Evolutionary conservation across 2,797 vertebrate species (phyloP), one percentile per base, ranked within the genome.

Genomic region (Masticophis lateralis): DNA sequence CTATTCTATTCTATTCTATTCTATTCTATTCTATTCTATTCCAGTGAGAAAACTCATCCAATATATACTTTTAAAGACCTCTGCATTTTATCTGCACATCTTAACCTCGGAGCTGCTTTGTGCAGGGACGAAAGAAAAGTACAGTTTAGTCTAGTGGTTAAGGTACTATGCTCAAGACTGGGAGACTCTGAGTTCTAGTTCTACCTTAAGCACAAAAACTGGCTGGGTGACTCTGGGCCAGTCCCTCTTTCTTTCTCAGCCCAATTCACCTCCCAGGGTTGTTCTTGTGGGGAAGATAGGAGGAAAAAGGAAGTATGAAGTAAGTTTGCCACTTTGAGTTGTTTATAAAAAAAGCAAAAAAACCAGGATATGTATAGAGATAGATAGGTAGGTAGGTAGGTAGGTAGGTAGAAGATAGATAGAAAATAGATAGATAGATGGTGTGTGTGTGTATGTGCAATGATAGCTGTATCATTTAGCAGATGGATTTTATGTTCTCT

Each of bases 61-160:
- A 63, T 63, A 43, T 63, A 94, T 27, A 28, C 87, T 16, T 92
- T 96, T 93, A 89, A 91, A 93, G 92, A 92, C 18, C 93, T 60
- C 89, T 96, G 90, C 92, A 86, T 95, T 87, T 74, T 94, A 88
- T 90, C 95, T 94, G 96, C 94, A 95, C 94, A 88, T 94, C 94
- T 91, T 57, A 95, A 94, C 28, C 91, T 91, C 22, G 10, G 92
- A 79, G 7, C 32, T 92, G 86, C 95, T 95, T 83, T 8, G 51
- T 93, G 9, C n/a, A 91, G 66, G 93, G 94, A 7, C 25, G 18
- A 91, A 2, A 88, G 51, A 94, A 51, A 0, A 27, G 87, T 43
- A 28, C 27, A 37, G 66, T 74, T 37, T 74, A 6, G 16, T 74
- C n/a, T 37, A 37, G 32, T 37, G 14, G 28, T 69, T 69, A 69